phyloP scores from a whole-genome alignment of 64 coral and sea anemone genomes.

The Astreopora myriophthalma region DNA sequence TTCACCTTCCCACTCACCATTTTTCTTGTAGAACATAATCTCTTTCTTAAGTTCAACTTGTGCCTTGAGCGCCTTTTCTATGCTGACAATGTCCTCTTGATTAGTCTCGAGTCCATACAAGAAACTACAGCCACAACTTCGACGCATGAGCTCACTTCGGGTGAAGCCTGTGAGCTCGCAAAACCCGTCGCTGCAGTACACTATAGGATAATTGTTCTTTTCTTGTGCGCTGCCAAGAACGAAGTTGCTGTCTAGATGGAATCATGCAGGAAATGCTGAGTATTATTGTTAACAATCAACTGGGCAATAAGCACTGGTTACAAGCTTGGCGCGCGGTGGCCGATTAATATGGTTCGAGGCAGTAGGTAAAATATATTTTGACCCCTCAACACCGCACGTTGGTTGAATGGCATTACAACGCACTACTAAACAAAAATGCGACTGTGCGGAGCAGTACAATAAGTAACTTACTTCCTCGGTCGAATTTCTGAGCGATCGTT shows the following conservation, averaged over 20 bases:
- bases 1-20: conserved; percentile 49
- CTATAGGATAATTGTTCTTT: conserved; percentile 91
- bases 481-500: conserved; percentile 95
- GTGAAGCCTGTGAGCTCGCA: conserved; percentile 93
- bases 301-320: conserved; percentile 43
- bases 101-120: conserved; percentile 90
- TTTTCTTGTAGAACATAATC: conserved; percentile 94
- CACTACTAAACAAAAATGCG: not conserved
- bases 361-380: not conserved
- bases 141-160: conserved; percentile 83
- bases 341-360: not conserved
- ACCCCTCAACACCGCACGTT: not conserved
- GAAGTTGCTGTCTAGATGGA: conserved; percentile 86
- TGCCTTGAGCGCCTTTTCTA: conserved; percentile 73
- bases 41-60: conserved; percentile 91
- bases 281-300: conserved; percentile 40
- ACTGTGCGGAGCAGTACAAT: not conserved
- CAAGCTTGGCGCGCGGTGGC: not conserved
- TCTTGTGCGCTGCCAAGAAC: conserved; percentile 91
- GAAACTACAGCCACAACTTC: conserved; percentile 86
- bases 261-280: conserved; percentile 45
- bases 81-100: conserved; percentile 73
- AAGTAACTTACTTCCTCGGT: conserved; percentile 87
- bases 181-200: conserved; percentile 97
- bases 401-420: not conserved